These are phyloP conservation scores for Arctocebus calabarensis DNA, from an alignment of 2,797 vertebrate genomes.

Conservation along the genomic window DNA sequence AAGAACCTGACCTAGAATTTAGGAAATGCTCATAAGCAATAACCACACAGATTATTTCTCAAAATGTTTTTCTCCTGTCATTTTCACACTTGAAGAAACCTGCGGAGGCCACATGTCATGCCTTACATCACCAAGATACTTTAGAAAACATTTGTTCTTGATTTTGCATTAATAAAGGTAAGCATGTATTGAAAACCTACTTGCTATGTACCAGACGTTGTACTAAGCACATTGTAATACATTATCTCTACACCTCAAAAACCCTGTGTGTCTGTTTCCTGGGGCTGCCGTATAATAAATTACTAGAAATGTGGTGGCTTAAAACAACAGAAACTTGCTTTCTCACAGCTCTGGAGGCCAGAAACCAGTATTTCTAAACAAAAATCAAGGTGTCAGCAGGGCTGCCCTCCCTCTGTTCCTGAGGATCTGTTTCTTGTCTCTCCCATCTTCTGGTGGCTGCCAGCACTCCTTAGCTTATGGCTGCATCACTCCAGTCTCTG, in stretches of 20 bases:
- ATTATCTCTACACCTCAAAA: neutral
- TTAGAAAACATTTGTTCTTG: constrained; percentile 34
- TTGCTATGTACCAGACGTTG: neutral
- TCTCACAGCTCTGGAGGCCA: neutral
- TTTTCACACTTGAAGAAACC: neutral
- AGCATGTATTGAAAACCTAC: neutral
- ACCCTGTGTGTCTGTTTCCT: neutral
- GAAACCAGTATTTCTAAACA: neutral
- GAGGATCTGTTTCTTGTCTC: neutral
- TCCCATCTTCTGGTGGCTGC: neutral
- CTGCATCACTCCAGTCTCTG: neutral
- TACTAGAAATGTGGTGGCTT: neutral
- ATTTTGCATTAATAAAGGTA: neutral
- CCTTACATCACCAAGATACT: constrained; percentile 19
- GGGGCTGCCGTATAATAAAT: neutral
- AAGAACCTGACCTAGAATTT: neutral
- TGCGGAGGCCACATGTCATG: neutral
- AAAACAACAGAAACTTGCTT: neutral
- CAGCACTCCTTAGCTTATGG: neutral
- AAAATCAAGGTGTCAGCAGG: neutral
- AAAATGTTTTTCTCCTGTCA: constrained; percentile 34
- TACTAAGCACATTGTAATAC: neutral
- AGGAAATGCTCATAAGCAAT: neutral
- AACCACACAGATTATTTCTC: constrained; percentile 45
- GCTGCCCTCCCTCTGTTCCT: neutral